phyloP scores from a whole-genome alignment of 2,797 vertebrate genomes.

The Sus cebifrons region DNA sequence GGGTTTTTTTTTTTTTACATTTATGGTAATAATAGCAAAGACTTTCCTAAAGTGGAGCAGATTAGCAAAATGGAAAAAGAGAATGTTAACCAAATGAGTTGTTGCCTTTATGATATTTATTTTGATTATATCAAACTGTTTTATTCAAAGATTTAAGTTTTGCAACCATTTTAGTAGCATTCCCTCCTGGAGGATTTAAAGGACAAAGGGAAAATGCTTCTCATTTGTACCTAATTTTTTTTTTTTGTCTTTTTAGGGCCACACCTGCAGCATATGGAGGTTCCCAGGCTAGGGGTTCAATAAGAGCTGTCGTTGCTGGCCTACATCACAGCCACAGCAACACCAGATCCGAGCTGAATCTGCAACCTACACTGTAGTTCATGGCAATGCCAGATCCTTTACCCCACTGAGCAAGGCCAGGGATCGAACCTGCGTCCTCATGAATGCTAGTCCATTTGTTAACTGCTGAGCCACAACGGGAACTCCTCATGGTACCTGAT shows the following conservation, averaged over 20 bases:
- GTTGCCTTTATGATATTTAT: neutral
- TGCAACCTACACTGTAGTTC: too few relatives aligned
- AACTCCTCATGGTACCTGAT: neutral
- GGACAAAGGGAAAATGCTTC: conserved; percentile 10
- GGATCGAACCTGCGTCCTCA: too few relatives aligned
- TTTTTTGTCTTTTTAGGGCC: too few relatives aligned
- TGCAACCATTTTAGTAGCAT: neutral
- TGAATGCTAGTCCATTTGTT: too few relatives aligned
- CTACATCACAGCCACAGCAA: too few relatives aligned
- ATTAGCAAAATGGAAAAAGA: neutral
- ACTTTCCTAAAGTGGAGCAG: conserved; percentile 19
- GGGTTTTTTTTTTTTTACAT: neutral
- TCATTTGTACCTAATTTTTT: conserved; percentile 40
- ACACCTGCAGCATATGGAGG: too few relatives aligned
- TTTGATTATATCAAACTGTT: conserved; percentile 50
- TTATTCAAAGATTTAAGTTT: conserved; percentile 48
- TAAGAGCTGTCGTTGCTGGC: too few relatives aligned
- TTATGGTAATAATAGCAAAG: neutral
- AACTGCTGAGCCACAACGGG: too few relatives aligned
- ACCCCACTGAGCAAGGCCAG: too few relatives aligned
- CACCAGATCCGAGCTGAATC: too few relatives aligned
- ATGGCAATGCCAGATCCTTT: too few relatives aligned
- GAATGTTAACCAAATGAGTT: neutral
- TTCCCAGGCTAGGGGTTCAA: too few relatives aligned
- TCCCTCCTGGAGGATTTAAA: conserved; percentile 37